A percentile compares a stretch with the other conserved stretches of the same genome.
phyloP scores from a whole-genome alignment of 1,140 invertebrate genomes.

The Acyrthosiphon pisum region DNA sequence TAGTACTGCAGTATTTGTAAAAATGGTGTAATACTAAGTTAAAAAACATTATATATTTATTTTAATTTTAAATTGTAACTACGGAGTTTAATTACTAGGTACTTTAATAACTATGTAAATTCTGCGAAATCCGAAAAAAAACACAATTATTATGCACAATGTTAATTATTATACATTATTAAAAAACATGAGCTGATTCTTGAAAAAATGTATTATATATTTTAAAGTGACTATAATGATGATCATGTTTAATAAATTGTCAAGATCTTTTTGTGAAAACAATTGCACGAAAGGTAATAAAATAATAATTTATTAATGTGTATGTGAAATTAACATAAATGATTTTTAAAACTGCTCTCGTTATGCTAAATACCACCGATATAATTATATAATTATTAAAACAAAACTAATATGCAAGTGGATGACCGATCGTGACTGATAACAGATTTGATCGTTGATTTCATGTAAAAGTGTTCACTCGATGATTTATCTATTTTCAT shows the following conservation, averaged over 20 bases:
- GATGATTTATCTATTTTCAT: neutral
- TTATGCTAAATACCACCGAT: neutral
- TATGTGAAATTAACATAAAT: neutral
- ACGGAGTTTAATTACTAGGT: too few species aligned
- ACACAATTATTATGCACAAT: too few species aligned
- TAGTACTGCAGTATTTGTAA: too few species aligned
- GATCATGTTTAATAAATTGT: neutral
- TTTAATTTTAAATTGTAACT: too few species aligned
- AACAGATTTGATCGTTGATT: neutral
- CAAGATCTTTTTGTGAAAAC: neutral
- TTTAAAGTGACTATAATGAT: neutral
- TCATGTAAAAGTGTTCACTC: neutral
- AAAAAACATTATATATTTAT: too few species aligned
- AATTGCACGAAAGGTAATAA: neutral
- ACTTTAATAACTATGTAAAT: too few species aligned
- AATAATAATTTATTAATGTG: neutral
- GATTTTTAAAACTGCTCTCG: neutral
- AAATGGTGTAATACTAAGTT: too few species aligned
- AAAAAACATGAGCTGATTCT: too few species aligned
- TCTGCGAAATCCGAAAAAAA: too few species aligned
- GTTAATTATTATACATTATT: too few species aligned
- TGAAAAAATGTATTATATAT: neutral
- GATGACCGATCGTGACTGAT: neutral
- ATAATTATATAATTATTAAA: neutral
- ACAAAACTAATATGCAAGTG: neutral